Evolutionary conservation across 92 coral and sea anemone genomes (phyloP).

Genomic region (Diadumene lineata): DNA sequence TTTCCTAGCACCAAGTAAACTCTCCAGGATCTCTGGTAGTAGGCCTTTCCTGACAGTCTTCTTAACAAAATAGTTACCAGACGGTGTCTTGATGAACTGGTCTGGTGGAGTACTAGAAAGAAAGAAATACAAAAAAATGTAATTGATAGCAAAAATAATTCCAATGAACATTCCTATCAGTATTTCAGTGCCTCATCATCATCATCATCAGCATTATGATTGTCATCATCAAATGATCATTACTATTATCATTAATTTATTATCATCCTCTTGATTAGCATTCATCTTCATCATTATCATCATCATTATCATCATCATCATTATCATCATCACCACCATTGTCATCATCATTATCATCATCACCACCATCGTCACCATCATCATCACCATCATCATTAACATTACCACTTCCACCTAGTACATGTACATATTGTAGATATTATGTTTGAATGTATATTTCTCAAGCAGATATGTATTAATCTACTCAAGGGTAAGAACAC

Average conservation of each 20-base stretch:
- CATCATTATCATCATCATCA: background rate
- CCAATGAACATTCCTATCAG: no score
- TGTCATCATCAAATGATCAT: background rate
- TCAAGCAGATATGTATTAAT: no score
- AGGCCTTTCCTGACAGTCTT: slow-evolving; percentile 80
- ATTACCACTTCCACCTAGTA: background rate
- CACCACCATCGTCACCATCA: background rate
- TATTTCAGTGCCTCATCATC: no score
- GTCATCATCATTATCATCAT: background rate
- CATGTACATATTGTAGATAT: no score
- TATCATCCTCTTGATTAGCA: background rate
- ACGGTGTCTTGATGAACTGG: slow-evolving; percentile 95
- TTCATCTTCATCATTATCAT: background rate
- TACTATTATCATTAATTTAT: background rate
- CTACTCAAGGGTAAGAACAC: no score
- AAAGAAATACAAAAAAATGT: no score
- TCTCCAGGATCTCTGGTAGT: slow-evolving; percentile 92
- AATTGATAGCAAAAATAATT: no score
- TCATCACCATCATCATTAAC: background rate
- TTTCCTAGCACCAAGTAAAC: slow-evolving; percentile 84
- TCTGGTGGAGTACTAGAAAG: slow-evolving; percentile 69
- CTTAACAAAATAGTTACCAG: slow-evolving; percentile 93
- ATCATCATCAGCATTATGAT: background rate
- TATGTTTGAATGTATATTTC: no score
- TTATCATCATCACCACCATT: background rate